These are phyloP conservation scores for Oncopodura yosiiana DNA, from an alignment of 1,140 invertebrate species.

Conservation along the genomic window DNA sequence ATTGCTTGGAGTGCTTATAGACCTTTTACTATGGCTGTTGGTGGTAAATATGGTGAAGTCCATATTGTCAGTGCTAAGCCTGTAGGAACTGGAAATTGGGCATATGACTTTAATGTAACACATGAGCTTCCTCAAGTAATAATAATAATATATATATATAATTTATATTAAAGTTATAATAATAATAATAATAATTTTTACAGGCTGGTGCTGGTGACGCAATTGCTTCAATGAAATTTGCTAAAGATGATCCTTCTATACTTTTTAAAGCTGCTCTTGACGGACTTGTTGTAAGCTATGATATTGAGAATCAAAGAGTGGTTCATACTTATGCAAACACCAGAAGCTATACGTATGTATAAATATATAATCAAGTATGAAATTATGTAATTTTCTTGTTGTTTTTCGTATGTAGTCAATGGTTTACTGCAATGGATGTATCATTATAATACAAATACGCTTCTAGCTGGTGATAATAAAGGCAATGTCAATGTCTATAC, in stretches of 20 bases:
- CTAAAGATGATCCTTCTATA: not conserved
- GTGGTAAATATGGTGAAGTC: no score
- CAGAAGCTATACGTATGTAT: constrained; percentile 4
- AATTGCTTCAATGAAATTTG: constrained; percentile 23
- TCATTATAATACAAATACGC: not conserved
- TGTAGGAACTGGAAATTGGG: no score
- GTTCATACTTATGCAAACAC: constrained; percentile 1
- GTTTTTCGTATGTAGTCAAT: not conserved
- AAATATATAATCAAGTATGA: not conserved
- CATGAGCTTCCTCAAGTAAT: no score
- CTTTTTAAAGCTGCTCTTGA: constrained; percentile 19
- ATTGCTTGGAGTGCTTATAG: no score
- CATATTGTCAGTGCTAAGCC: no score
- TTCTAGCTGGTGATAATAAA: constrained; percentile 24
- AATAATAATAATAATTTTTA: no score
- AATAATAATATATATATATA: no score
- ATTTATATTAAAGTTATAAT: no score
- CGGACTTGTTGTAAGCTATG: constrained; percentile 4
- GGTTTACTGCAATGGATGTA: constrained; percentile 31
- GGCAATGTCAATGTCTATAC: constrained; percentile 10
- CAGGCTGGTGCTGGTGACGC: constrained; percentile 20
- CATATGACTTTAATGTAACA: no score
- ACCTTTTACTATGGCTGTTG: no score
- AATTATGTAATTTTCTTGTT: not conserved
- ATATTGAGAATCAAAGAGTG: not conserved